Percentiles rank a stretch among this genome's conserved stretches.
These are phyloP conservation scores for Nemapogon koenigi DNA, from an alignment of 2,888 invertebrate genomes.

Conservation along the genomic window DNA sequence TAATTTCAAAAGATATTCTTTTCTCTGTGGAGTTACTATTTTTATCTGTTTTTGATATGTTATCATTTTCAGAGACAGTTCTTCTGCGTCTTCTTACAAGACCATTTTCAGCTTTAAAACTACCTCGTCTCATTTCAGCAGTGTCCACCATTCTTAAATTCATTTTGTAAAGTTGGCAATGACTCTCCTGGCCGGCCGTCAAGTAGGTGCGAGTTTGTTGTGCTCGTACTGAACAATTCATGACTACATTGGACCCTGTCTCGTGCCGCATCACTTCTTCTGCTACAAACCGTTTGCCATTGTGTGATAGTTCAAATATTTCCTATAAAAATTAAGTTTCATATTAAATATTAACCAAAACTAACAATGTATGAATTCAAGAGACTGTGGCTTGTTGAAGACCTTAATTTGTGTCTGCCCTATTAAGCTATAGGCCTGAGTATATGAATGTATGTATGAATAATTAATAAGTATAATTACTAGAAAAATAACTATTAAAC, in stretches of 20 bases:
- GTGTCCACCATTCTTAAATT: slow-evolving; percentile 64
- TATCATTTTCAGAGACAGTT: slow-evolving; percentile 62
- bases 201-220: slow-evolving; percentile 78
- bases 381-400: no score
- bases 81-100: slow-evolving; percentile 48
- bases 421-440: no score
- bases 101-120: slow-evolving; percentile 58
- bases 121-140: slow-evolving; percentile 62
- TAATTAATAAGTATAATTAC: slow-evolving; percentile 6
- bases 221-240: slow-evolving; percentile 85
- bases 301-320: slow-evolving; percentile 89
- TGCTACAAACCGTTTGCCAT: slow-evolving; percentile 82
- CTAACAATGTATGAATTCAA: no score
- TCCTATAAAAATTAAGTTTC: slow-evolving; percentile 72
- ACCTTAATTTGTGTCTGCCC: no score
- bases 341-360: no score
- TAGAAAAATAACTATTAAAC: not conserved
- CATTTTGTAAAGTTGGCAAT: slow-evolving; percentile 85
- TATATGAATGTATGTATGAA: no score
- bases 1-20: slow-evolving; percentile 76
- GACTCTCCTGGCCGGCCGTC: slow-evolving; percentile 91
- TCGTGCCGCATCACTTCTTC: slow-evolving; percentile 90
- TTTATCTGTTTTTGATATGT: slow-evolving; percentile 47
- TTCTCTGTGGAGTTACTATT: slow-evolving; percentile 56
- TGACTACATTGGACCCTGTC: slow-evolving; percentile 88